Evolutionary conservation across 2,888 invertebrate genomes (phyloP).

Genomic region (Nemotelus pantherinus): DNA sequence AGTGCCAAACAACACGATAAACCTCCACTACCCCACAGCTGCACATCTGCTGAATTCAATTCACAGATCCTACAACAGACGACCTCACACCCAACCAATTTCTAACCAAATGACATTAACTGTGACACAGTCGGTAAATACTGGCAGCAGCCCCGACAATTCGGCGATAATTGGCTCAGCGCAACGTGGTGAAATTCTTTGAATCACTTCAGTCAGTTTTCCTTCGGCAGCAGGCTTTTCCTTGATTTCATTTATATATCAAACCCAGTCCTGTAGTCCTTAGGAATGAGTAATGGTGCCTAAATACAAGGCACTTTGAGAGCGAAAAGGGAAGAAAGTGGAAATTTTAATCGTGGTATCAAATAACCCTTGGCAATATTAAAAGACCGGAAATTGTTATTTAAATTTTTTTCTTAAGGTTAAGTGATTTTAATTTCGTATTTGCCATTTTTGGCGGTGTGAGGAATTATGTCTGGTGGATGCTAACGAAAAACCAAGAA

Average conservation of each 20-base stretch:
- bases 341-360: conserved; percentile 15
- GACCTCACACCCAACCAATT: too few species aligned
- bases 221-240: conserved; percentile 13
- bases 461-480: too few species aligned
- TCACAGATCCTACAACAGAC: too few species aligned
- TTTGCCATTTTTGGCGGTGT: too few species aligned
- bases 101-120: too few species aligned
- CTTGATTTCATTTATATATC: conserved; percentile 21
- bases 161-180: too few species aligned
- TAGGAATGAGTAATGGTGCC: not conserved
- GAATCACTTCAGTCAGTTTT: conserved; percentile 11
- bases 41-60: too few species aligned
- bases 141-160: too few species aligned
- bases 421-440: not conserved
- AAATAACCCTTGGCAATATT: conserved; percentile 38
- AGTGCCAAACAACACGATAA: too few species aligned
- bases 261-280: not conserved
- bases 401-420: conserved; percentile 26
- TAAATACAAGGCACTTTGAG: not conserved
- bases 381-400: conserved; percentile 36
- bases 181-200: not conserved
- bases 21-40: too few species aligned
- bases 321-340: not conserved
- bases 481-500: too few species aligned
- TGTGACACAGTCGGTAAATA: too few species aligned